Percentiles rank a stretch among this genome's conserved stretches.
Conservation (phyloP, 2,797 vertebrate genomes). For the Mus caroli region DNA sequence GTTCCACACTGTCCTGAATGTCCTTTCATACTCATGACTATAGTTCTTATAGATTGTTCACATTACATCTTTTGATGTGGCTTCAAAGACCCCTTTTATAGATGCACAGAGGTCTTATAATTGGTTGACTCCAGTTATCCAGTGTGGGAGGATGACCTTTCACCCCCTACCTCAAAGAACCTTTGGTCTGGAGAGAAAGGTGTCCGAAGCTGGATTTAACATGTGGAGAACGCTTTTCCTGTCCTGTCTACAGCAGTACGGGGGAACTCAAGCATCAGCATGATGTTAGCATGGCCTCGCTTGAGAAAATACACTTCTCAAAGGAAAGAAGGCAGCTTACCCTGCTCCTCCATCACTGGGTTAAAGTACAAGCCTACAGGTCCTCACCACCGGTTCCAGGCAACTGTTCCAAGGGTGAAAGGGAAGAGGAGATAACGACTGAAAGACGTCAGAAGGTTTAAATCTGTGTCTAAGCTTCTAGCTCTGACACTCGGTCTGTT, state of each 20-base stretch:
- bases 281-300: conserved; percentile 92
- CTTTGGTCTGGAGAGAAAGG: conserved; percentile 92
- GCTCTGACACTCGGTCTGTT: conserved; percentile 61
- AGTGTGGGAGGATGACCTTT: conserved; percentile 96
- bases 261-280: conserved; percentile 90
- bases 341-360: conserved; percentile 41
- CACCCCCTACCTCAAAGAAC: conserved; percentile 93
- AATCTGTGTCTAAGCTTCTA: conserved; percentile 76
- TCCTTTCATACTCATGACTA: conserved; percentile 78
- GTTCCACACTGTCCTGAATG: conserved; percentile 72
- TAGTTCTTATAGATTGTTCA: conserved; percentile 85
- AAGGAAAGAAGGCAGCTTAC: conserved; percentile 85
- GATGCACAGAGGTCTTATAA: conserved; percentile 93
- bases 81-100: conserved; percentile 88
- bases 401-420: conserved; percentile 81
- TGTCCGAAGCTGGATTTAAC: conserved; percentile 96
- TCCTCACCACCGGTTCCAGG: conserved; percentile 89
- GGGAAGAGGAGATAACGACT: conserved; percentile 81
- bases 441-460: conserved; percentile 78
- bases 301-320: conserved; percentile 91
- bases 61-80: conserved; percentile 93
- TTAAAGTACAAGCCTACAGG: conserved; percentile 85
- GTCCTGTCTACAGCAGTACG: conserved; percentile 91
- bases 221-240: conserved; percentile 94
- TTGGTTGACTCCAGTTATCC: conserved; percentile 95